Evolutionary conservation across 2,888 invertebrate genomes (phyloP), one percentile per base, ranked within the genome.

Genomic region (Diarsia brunnea): DNA sequence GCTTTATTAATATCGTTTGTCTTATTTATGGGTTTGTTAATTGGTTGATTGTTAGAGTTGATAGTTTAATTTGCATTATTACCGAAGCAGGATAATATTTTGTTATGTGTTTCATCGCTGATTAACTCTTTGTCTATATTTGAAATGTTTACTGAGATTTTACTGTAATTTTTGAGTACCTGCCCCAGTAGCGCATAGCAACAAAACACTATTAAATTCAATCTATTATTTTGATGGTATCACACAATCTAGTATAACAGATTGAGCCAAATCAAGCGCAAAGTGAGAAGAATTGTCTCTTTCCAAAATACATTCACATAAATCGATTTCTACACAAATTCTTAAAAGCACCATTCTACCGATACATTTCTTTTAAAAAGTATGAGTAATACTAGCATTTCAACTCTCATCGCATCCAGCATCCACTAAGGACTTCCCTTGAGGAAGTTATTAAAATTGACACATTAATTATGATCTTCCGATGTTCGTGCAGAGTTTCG

Each of bases 391-490:
- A 55, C 60, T 66, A 69, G 24, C 5, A 61, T 73, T 61, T 60
- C 53, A 43, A 69, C 66, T 71, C 69, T 27, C 45, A 51, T 49
- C 19, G 43, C 69, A 71, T 69, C 65, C 71, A 77, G 68, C 53
- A 31, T 73, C 31, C 61, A 65, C 55, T 51, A 69, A 79, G 72
- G 78, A 78, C 84, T 77, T 85, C 78, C 76, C 76, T 87, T 19
- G 63, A 78, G 86, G 86, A 86, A 86, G 86, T 84, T 81, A 86
- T 86, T 87, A 78, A 79, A 70, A 73, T 77, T 87, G 86, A 85
- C 87, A 85, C 75, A 73, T 79, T 82, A 85, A 87, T 86, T 87
- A 78, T 69, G 70, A 79, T 82, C 82, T 84, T 85, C 79, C 72
- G 81, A 86, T 78, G 71, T 78, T 74, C 74, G 60, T 73, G 58